Conservation (phyloP, 2,113 vertebrate species). For the Malurus elegans region DNA sequence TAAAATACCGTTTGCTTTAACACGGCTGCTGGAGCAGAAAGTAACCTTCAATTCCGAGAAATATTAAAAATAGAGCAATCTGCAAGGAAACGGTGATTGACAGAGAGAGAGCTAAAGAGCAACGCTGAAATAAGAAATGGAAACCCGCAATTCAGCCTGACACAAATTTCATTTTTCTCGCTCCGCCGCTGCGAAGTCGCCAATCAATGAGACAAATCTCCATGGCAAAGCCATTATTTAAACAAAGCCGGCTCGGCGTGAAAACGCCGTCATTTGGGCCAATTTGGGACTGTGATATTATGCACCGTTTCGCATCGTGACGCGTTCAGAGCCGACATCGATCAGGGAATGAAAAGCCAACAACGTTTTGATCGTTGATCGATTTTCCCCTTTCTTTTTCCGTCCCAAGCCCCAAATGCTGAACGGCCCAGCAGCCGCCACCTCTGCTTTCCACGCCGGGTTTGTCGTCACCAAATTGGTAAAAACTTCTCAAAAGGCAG, state of each 20-base stretch:
- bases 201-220: constrained; percentile 54
- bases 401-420: not conserved
- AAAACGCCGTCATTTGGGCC: constrained; percentile 56
- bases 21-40: constrained; percentile 27
- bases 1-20: constrained; percentile 30
- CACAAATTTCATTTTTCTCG: constrained; percentile 52
- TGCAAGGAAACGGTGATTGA: constrained; percentile 22
- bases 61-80: constrained; percentile 11
- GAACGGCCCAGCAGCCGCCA: not conserved
- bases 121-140: constrained; percentile 55
- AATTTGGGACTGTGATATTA: constrained; percentile 52
- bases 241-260: constrained; percentile 43
- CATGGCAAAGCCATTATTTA: constrained; percentile 45
- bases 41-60: constrained; percentile 2
- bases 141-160: constrained; percentile 61
- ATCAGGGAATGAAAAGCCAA: constrained; percentile 46
- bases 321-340: constrained; percentile 29
- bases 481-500: not conserved
- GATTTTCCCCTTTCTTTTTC: not conserved
- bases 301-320: constrained; percentile 46
- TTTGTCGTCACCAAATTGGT: not conserved
- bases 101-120: constrained; percentile 56
- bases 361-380: constrained; percentile 28
- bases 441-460: not conserved
- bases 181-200: constrained; percentile 26